Evolutionary conservation across 1,140 invertebrate species (phyloP), one percentile per base, ranked within the genome.

Genomic region (Plectrocnemia conspersa): DNA sequence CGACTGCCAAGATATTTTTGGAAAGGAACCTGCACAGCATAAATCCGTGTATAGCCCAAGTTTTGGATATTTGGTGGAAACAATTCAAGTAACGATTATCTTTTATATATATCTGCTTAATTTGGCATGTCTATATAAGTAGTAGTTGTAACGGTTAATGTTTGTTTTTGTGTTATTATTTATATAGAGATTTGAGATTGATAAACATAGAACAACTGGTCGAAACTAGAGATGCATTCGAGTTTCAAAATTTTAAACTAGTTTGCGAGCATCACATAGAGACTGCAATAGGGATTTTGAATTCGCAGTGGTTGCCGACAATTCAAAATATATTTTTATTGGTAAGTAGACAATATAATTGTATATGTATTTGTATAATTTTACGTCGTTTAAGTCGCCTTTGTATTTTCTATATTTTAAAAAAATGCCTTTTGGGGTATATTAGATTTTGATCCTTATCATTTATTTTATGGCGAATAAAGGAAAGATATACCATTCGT

Each of bases 61-160:
- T 92, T 7, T 69, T 93, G 36, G 82, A 89, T 63, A 77, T 92
- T 18, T 95, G 91, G 91, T 82, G 84, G 67, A 79, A 79, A 21
- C 77, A 83, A 49, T 91, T 86, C 65, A 79, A 81, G 88, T 91
- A 74, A 68, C 11, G n/a, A n/a, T n/a, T n/a, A n/a, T n/a, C n/a
- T n/a, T n/a, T n/a, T n/a, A n/a, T n/a, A n/a, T n/a, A n/a, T n/a
- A n/a, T n/a, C n/a, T n/a, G n/a, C n/a, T n/a, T n/a, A n/a, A n/a
- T n/a, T n/a, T n/a, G n/a, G n/a, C n/a, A n/a, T n/a, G n/a, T n/a
- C n/a, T n/a, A n/a, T n/a, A n/a, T n/a, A n/a, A n/a, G n/a, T n/a
- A n/a, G n/a, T n/a, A n/a, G n/a, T n/a, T n/a, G n/a, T n/a, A n/a
- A n/a, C n/a, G n/a, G n/a, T n/a, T n/a, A n/a, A n/a, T n/a, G n/a